A percentile compares a stretch with the other conserved stretches of the same genome.
These are phyloP conservation scores for Syngnathus scovelli DNA, from an alignment of 2,113 vertebrate species.

Conservation along the genomic window DNA sequence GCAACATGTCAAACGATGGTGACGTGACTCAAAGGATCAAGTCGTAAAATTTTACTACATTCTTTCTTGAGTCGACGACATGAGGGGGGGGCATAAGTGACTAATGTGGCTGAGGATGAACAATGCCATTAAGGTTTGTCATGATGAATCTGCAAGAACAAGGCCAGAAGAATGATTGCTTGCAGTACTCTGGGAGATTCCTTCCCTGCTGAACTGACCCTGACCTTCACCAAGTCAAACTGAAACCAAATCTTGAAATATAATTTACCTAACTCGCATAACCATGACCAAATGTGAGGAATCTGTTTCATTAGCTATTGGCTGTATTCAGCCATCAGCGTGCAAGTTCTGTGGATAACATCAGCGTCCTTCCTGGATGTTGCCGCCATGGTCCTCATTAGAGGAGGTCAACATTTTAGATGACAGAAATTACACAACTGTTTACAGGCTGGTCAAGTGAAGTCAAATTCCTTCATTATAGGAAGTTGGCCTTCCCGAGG, in stretches of 20 bases:
- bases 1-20: conserved; percentile 49
- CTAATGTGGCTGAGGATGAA: conserved; percentile 25
- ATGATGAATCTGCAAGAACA: conserved; percentile 26
- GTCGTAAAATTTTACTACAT: conserved; percentile 43
- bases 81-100: conserved; percentile 22
- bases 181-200: conserved; percentile 4
- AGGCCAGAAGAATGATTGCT: conserved; percentile 23
- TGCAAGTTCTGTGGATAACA: conserved; percentile 67
- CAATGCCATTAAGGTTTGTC: conserved; percentile 35
- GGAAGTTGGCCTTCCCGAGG: conserved; percentile 30
- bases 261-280: conserved; percentile 1
- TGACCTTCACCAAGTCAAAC: conserved; percentile 13
- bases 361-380: conserved; percentile 76
- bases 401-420: conserved; percentile 70
- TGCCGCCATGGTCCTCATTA: conserved; percentile 74
- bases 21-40: conserved; percentile 63
- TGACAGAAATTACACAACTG: conserved; percentile 63
- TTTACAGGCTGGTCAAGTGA: conserved; percentile 56
- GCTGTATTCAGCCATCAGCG: conserved; percentile 56
- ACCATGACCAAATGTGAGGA: conserved; percentile 4
- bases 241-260: neutral
- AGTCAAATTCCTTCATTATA: conserved; percentile 65
- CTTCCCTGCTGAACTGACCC: conserved; percentile 17
- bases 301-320: conserved; percentile 8
- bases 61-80: conserved; percentile 26